phyloP scores from a whole-genome alignment of 2,113 vertebrate species.

The Sinocyclocheilus anophthalmus region DNA sequence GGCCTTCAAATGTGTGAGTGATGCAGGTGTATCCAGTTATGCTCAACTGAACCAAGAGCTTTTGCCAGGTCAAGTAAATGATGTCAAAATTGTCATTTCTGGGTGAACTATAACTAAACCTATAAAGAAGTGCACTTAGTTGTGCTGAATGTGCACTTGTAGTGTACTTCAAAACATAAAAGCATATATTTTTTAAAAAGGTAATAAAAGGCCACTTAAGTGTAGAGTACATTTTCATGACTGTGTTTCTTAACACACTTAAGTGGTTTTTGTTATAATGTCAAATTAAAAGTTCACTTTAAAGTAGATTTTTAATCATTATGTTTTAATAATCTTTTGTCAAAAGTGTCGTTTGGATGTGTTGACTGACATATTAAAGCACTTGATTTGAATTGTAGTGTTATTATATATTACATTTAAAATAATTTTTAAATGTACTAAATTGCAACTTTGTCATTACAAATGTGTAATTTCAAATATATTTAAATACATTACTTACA shows the following conservation, averaged over 20 bases:
- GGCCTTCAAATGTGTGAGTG: not conserved
- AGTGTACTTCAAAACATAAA: not conserved
- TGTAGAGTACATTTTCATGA: not conserved
- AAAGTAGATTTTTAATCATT: no score
- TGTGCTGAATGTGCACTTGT: not conserved
- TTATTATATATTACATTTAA: not conserved
- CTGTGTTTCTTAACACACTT: not conserved
- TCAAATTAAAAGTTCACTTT: no score
- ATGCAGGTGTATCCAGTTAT: not conserved
- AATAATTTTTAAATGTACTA: not conserved
- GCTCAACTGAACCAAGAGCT: not conserved
- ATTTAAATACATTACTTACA: not conserved
- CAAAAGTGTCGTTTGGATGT: not conserved
- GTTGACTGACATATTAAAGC: not conserved
- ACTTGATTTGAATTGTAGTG: not conserved
- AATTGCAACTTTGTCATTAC: not conserved
- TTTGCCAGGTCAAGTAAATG: not conserved
- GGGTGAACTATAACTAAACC: no score
- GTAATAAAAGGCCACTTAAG: not conserved
- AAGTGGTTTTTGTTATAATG: no score
- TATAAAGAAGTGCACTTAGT: not conserved
- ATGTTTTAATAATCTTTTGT: no score
- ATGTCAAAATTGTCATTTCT: not conserved
- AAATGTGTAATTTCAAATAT: not conserved
- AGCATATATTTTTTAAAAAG: not conserved